Conservation (phyloP, 2,113 vertebrate species). For the Gavia stellata region DNA sequence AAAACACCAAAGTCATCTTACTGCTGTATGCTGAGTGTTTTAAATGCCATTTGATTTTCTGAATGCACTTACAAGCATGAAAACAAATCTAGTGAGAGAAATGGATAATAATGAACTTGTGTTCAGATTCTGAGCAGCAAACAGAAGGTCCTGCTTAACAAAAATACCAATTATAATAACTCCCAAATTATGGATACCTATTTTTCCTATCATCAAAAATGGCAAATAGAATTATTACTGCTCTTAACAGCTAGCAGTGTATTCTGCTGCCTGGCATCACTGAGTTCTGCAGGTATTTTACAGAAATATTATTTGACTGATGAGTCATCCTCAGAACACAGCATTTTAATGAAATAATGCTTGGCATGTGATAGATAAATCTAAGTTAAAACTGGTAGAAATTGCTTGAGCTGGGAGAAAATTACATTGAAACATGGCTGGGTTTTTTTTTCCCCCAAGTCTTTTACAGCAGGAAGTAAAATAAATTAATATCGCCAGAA, state of each 20-base stretch:
- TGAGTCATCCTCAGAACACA: constrained; percentile 4
- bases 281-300: not conserved
- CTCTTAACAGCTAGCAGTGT: not conserved
- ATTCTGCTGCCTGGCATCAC: not conserved
- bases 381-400: not conserved
- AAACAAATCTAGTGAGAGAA: not conserved
- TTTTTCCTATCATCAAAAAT: not conserved
- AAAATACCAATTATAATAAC: not conserved
- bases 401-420: not conserved
- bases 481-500: not conserved
- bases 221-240: not conserved
- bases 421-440: not conserved
- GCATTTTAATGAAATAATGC: constrained; percentile 5
- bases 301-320: not conserved
- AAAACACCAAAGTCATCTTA: not conserved
- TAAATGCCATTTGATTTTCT: constrained; percentile 33
- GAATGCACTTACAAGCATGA: not conserved
- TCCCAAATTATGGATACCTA: not conserved
- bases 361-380: not conserved
- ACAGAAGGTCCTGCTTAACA: not conserved
- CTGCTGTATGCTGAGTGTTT: constrained; percentile 20
- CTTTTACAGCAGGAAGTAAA: not conserved
- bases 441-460: not conserved
- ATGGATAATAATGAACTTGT: not conserved
- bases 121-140: not conserved